phyloP scores from a whole-genome alignment of 2,113 vertebrate species.

The Tor tambroides region DNA sequence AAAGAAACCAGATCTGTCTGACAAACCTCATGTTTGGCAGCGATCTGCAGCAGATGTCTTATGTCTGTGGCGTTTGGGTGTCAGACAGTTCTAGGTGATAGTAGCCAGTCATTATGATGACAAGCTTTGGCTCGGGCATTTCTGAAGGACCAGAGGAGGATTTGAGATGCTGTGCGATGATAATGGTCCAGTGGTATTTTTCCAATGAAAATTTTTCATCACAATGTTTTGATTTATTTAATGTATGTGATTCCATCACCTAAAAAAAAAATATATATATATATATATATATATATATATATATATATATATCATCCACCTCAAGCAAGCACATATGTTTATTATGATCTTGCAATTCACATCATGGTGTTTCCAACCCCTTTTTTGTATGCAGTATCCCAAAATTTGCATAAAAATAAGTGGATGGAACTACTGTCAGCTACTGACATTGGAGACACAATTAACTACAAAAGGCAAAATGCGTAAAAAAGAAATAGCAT shows the following conservation, averaged over 20 bases:
- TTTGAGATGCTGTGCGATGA: not conserved
- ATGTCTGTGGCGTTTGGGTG: not conserved
- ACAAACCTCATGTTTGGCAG: not conserved
- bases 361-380: not conserved
- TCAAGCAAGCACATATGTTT: not conserved
- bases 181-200: not conserved
- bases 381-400: not conserved
- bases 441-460: not conserved
- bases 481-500: not conserved
- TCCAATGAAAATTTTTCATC: not conserved
- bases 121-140: not conserved
- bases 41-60: not conserved
- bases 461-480: not conserved
- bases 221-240: not conserved
- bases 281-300: too few relatives aligned
- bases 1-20: not conserved
- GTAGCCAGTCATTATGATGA: not conserved
- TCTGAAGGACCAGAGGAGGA: not conserved
- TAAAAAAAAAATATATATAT: too few relatives aligned
- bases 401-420: not conserved
- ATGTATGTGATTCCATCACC: not conserved
- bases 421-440: not conserved
- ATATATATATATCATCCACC: too few relatives aligned
- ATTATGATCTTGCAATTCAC: not conserved
- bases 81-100: not conserved